Conservation (phyloP, 2,797 vertebrate genomes). For the Cossypha caffra region DNA sequence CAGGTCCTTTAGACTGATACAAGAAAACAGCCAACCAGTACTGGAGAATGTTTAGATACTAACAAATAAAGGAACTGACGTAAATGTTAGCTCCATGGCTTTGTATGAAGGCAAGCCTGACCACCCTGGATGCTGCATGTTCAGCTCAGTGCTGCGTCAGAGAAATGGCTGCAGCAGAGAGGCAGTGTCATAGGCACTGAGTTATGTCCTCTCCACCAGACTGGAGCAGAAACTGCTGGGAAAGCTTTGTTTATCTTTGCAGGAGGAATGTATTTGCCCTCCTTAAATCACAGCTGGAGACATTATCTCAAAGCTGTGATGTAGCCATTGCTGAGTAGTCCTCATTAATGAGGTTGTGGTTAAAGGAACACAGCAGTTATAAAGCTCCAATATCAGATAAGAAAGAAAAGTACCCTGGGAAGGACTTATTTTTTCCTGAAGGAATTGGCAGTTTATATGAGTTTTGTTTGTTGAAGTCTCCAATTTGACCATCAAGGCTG, state of each 20-base stretch:
- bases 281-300: constrained; percentile 3
- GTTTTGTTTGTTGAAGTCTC: background rate
- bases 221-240: background rate
- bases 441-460: background rate
- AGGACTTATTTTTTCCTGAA: background rate
- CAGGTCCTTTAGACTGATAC: background rate
- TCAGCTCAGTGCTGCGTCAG: background rate
- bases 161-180: background rate
- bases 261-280: background rate
- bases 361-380: background rate
- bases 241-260: constrained; percentile 32
- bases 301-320: constrained; percentile 6
- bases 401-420: constrained; percentile 10
- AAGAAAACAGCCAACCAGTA: background rate
- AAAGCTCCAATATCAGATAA: constrained; percentile 20
- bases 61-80: background rate
- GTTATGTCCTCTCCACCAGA: background rate
- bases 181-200: background rate
- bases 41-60: background rate
- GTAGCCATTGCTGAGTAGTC: background rate
- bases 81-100: background rate
- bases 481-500: background rate
- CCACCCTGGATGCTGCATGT: background rate
- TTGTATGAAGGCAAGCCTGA: background rate
- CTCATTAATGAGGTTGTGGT: background rate